Evolutionary conservation across 2,113 vertebrate genomes (phyloP).

Genomic region (Aythya baeri): DNA sequence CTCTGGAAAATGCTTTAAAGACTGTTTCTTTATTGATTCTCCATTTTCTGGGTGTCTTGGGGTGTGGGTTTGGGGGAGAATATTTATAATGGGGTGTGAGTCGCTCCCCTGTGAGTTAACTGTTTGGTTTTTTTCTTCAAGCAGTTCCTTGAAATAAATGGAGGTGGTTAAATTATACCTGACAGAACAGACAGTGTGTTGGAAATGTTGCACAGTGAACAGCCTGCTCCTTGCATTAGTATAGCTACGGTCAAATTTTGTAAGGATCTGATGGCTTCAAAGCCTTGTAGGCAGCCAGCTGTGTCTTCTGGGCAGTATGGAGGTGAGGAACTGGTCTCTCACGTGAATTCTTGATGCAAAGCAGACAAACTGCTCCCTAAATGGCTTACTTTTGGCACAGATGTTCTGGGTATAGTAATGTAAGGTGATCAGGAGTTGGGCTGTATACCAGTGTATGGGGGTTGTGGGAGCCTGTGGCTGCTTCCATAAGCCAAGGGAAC

Average conservation of each 20-base stretch:
- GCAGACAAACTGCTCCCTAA: background rate
- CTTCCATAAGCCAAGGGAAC: background rate
- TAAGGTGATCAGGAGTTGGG: background rate
- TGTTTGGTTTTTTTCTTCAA: background rate
- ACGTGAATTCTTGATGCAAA: background rate
- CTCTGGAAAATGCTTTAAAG: slow-evolving; percentile 52
- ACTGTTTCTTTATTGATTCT: background rate
- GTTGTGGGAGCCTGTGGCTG: background rate
- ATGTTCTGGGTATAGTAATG: background rate
- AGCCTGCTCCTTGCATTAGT: background rate
- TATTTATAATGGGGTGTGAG: background rate
- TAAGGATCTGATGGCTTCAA: background rate
- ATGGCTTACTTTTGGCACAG: background rate
- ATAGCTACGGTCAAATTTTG: background rate
- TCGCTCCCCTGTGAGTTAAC: background rate
- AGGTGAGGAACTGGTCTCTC: background rate
- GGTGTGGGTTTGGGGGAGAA: background rate
- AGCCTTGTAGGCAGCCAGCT: background rate
- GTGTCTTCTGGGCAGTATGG: background rate
- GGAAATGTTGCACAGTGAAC: background rate
- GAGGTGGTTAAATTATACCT: background rate
- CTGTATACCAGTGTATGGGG: background rate
- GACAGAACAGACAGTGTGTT: background rate
- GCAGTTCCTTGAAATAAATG: background rate
- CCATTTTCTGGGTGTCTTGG: background rate